A percentile compares a stretch with the other conserved stretches of the same genome.
Conservation (phyloP, 1,140 invertebrate genomes). For the Lethrus apterus region DNA sequence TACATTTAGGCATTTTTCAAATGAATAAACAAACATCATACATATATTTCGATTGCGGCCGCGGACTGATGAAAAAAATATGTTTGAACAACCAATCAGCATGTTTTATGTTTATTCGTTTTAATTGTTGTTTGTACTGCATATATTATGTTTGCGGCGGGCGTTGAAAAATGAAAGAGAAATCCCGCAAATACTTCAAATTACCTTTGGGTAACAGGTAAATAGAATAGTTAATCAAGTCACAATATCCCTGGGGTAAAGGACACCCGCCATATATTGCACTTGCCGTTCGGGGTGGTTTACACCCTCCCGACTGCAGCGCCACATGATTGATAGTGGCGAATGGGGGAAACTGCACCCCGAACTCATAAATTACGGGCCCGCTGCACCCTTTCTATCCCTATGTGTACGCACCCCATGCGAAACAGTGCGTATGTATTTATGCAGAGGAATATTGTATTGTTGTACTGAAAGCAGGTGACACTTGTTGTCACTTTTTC, state of each 20-base stretch:
- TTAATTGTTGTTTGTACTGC: no score
- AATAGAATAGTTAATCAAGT: constrained; percentile 14
- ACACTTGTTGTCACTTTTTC: no score
- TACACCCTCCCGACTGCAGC: constrained; percentile 11
- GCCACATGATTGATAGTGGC: constrained; percentile 21
- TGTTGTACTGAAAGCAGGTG: no score
- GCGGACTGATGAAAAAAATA: no score
- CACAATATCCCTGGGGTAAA: constrained; percentile 4
- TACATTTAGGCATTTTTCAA: no score
- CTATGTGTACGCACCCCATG: constrained; percentile 1
- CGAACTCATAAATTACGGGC: constrained; percentile 21
- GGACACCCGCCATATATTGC: constrained; percentile 19
- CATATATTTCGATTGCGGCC: no score
- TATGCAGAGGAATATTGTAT: no score
- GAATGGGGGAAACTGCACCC: constrained; percentile 22
- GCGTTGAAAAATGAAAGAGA: constrained; percentile 3
- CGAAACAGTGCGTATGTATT: no score
- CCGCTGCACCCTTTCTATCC: constrained; percentile 18
- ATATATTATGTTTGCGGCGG: no score
- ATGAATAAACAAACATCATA: neutral
- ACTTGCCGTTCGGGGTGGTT: constrained; percentile 15
- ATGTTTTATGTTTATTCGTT: no score
- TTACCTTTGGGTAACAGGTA: constrained; percentile 13
- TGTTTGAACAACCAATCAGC: no score
- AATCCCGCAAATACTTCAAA: constrained; percentile 5